A percentile compares a stretch with the other conserved stretches of the same genome.
These are phyloP conservation scores for Camponotus fellah DNA, from an alignment of 2,888 invertebrate species.

Conservation along the genomic window DNA sequence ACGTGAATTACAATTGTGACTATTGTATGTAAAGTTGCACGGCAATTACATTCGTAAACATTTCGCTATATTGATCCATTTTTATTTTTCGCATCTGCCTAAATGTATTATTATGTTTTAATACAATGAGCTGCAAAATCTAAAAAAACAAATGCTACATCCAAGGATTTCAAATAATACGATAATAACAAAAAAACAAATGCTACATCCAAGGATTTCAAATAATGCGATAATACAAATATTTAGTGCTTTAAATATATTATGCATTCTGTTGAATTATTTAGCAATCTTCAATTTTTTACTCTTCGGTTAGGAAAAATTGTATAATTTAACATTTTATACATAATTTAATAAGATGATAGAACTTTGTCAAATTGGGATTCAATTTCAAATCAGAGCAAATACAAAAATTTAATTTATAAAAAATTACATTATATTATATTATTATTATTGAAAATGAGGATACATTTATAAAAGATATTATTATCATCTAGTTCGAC, in stretches of 20 bases:
- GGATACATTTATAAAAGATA: not conserved
- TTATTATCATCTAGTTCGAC: not conserved
- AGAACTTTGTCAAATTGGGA: not conserved
- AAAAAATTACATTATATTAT: not conserved
- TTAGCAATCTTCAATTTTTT: not conserved
- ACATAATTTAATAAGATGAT: not conserved
- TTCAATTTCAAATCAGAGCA: not conserved
- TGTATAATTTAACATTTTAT: not conserved
- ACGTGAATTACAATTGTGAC: not conserved
- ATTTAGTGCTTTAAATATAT: not conserved
- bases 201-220: no score
- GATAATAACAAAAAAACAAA: not conserved
- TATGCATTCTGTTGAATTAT: not conserved
- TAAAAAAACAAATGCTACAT: constrained; percentile 10
- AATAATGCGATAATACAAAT: not conserved
- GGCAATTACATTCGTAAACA: not conserved
- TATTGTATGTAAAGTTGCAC: not conserved
- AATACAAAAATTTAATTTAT: not conserved
- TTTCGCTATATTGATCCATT: not conserved
- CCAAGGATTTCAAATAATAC: constrained; percentile 1
- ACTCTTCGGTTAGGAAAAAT: not conserved
- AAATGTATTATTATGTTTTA: not conserved
- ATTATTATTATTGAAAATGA: not conserved
- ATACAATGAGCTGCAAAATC: not conserved
- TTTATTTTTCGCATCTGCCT: not conserved